Evolutionary conservation across 2,888 invertebrate species (phyloP), one percentile per base, ranked within the genome.

Genomic region (Schizaphis graminum): DNA sequence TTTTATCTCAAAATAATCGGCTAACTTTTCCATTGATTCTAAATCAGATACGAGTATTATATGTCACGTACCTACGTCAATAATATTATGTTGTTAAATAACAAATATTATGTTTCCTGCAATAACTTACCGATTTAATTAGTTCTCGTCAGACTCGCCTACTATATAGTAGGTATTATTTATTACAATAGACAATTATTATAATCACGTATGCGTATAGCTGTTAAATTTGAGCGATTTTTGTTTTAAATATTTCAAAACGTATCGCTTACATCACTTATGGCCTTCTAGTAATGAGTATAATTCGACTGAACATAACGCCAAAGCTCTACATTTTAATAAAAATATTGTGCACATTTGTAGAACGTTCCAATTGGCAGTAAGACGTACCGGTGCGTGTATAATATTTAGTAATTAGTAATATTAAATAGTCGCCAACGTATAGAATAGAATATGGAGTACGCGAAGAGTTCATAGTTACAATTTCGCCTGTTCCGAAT

Each of bases 171-270:
- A 53, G 2, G 16, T 53, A 77, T 77, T 77, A 77, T 77, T 89
- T 41, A 41, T 56, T 56, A 56, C 89, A n/a, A 90, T 41, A 61
- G 61, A 67, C 47, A 41, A 41, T 91, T 77, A 53, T 90, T 47
- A 35, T 67, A 47, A 86, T 49, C 47, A 35, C 49, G 49, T 35
- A 67, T 44, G 53, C 67, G 49, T 89, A 35, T 67, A 35, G 77
- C 16, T 10, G 53, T 91, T 91, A 49, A 77, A 91, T 35, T 49
- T 28, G 89, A 28, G 89, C 57, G 89, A 11, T 57, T 28, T 28
- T 89, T 89, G 57, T 89, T 61, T 41, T 41, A 28, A 53, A 53
- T 41, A 0, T 24, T 67, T n/a, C 24, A 77, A n/a, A 35, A 3
- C 35, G 61, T 67, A 24, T 49, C 35, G 3, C 35, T 67, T 90